phyloP scores from a whole-genome alignment of 2,113 vertebrate species.

The Talpa occidentalis region DNA sequence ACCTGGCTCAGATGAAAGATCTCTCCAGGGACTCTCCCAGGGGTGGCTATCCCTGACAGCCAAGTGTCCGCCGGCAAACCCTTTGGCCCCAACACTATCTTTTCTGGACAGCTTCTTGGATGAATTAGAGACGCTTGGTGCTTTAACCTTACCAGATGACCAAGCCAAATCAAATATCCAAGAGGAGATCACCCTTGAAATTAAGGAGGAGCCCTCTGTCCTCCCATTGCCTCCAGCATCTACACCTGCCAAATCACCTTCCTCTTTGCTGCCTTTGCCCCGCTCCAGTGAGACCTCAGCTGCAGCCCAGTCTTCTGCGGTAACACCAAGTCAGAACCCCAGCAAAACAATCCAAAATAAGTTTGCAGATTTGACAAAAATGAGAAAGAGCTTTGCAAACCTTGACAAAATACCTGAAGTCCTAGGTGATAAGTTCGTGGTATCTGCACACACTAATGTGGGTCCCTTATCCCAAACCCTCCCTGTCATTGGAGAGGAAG shows the following conservation, averaged over 20 bases:
- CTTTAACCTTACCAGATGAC: conserved; percentile 75
- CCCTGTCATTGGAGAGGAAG: conserved; percentile 77
- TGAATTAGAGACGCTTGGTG: conserved; percentile 82
- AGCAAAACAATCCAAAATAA: conserved; percentile 58
- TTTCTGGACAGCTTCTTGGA: conserved; percentile 85
- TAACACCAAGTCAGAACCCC: not conserved
- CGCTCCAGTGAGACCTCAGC: conserved; percentile 49
- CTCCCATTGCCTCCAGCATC: conserved; percentile 69
- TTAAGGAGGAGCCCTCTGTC: conserved; percentile 78
- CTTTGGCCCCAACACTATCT: conserved; percentile 82
- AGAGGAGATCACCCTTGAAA: conserved; percentile 61
- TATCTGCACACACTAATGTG: conserved; percentile 14
- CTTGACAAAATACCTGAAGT: conserved; percentile 30
- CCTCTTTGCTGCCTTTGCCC: conserved; percentile 74
- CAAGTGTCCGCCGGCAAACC: conserved; percentile 81
- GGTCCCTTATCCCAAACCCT: conserved; percentile 57
- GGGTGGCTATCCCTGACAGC: conserved; percentile 89
- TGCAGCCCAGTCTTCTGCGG: conserved; percentile 55
- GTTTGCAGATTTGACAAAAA: conserved; percentile 57
- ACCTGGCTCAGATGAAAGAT: conserved; percentile 81
- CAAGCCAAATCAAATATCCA: conserved; percentile 66
- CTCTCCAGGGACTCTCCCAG: conserved; percentile 83
- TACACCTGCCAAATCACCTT: conserved; percentile 66
- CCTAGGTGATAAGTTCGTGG: conserved; percentile 32
- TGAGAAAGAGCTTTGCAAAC: conserved; percentile 50